phyloP scores from a whole-genome alignment of 2,888 invertebrate species.

The Vanessa cardui region DNA sequence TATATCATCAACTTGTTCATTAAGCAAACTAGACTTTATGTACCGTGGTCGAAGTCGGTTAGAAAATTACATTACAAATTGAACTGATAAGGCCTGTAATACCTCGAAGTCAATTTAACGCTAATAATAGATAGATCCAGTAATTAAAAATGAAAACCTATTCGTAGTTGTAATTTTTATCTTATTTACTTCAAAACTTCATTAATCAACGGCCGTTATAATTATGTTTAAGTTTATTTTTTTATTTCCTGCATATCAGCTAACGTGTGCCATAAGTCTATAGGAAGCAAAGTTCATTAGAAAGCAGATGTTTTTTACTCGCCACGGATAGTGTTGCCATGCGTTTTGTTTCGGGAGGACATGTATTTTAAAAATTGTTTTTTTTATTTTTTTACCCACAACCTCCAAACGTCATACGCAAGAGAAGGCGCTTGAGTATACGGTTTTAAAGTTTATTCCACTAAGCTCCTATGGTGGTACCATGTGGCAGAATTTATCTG shows the following conservation, averaged over 20 bases:
- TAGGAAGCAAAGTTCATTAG: slow-evolving; percentile 38
- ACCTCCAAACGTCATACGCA: too few relatives aligned
- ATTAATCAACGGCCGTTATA: slow-evolving; percentile 22
- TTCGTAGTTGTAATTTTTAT: slow-evolving; percentile 23
- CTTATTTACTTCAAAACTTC: slow-evolving; percentile 14
- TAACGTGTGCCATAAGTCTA: slow-evolving; percentile 15
- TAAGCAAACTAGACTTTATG: too few relatives aligned
- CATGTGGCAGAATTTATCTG: too few relatives aligned
- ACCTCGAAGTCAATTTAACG: slow-evolving; percentile 6
- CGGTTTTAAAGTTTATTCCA: too few relatives aligned
- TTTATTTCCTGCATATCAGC: slow-evolving; percentile 2
- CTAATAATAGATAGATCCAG: slow-evolving; percentile 17
- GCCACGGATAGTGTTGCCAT: slow-evolving; percentile 27
- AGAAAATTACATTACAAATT: slow-evolving; percentile 1
- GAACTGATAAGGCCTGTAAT: background rate
- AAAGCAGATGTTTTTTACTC: slow-evolving; percentile 47
- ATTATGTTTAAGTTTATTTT: slow-evolving; percentile 14
- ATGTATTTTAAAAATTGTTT: too few relatives aligned
- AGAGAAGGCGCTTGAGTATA: too few relatives aligned
- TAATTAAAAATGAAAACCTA: slow-evolving; percentile 21
- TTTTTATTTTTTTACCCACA: too few relatives aligned
- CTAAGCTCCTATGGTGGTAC: too few relatives aligned
- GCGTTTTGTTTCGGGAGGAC: background rate
- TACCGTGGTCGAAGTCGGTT: background rate
- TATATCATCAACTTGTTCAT: too few relatives aligned